A percentile compares a stretch with the other conserved stretches of the same genome.
Conservation (phyloP, 2,113 vertebrate genomes). For the Myanophis thanlyinensis region DNA sequence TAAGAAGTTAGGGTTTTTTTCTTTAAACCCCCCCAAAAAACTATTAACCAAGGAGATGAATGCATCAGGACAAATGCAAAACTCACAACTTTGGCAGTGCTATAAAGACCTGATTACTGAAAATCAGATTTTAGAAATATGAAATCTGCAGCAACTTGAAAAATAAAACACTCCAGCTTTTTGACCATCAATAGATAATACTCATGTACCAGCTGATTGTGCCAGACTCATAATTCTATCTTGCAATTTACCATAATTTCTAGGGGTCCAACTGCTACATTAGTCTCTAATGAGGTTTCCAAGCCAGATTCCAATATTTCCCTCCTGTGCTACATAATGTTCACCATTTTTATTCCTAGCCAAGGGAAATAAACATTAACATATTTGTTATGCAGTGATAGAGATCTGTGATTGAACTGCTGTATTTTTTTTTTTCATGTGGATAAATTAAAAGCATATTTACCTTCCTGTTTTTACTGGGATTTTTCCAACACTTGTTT, state of each 20-base stretch:
- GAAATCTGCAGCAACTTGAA: neutral
- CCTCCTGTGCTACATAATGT: rapidly evolving
- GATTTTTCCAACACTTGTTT: neutral
- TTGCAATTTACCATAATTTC: rapidly evolving
- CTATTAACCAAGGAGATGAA: rapidly evolving
- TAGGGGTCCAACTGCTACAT: conserved; percentile 1
- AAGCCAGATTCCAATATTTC: conserved; percentile 12
- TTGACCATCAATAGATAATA: neutral
- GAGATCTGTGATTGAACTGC: neutral
- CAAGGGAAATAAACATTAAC: neutral
- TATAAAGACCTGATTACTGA: rapidly evolving
- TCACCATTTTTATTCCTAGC: neutral
- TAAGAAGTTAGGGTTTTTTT: conserved; percentile 11
- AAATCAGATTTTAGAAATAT: rapidly evolving
- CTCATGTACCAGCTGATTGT: conserved; percentile 20
- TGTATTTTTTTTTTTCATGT: neutral
- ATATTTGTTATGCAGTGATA: neutral
- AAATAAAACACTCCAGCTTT: rapidly evolving
- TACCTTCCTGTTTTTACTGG: neutral
- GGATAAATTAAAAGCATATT: neutral
- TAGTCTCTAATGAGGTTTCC: neutral
- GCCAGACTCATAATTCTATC: neutral
- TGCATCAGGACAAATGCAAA: neutral
- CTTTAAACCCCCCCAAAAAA: neutral
- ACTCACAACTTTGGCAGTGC: rapidly evolving